These are phyloP conservation scores for Heteractis magnifica DNA, from an alignment of 92 coral and sea anemone genomes.

Conservation along the genomic window DNA sequence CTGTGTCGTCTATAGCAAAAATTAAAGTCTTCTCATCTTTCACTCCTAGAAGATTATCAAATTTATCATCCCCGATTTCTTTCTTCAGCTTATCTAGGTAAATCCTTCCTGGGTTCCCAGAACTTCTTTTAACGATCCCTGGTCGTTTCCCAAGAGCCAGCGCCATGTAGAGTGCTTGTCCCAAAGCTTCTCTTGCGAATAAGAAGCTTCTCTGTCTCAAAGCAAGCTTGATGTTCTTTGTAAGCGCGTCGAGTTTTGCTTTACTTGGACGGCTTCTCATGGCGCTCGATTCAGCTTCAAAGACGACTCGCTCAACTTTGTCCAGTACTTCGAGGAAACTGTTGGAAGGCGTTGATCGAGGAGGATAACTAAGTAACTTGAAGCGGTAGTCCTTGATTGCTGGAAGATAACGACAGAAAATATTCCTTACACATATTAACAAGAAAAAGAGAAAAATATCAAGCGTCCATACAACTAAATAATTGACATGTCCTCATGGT, in stretches of 20 bases:
- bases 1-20: slow-evolving; percentile 62
- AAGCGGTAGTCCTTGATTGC: not conserved
- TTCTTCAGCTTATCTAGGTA: slow-evolving; percentile 47
- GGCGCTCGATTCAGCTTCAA: slow-evolving; percentile 57
- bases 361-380: slow-evolving; percentile 7
- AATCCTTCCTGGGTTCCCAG: slow-evolving; percentile 23
- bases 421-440: no score
- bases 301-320: slow-evolving; percentile 75
- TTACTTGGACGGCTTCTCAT: slow-evolving; percentile 13
- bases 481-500: no score
- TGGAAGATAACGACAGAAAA: not conserved
- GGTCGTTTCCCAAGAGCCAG: slow-evolving; percentile 1
- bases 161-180: slow-evolving; percentile 62
- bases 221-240: slow-evolving; percentile 60
- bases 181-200: slow-evolving; percentile 79
- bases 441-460: not conserved
- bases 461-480: no score
- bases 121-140: slow-evolving; percentile 11
- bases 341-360: slow-evolving; percentile 55
- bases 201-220: slow-evolving; percentile 55
- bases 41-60: slow-evolving; percentile 60
- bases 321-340: slow-evolving; percentile 73
- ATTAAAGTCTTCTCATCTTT: slow-evolving; percentile 46
- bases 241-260: slow-evolving; percentile 40
- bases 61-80: slow-evolving; percentile 38